A percentile compares a stretch with the other conserved stretches of the same genome.
phyloP scores from a whole-genome alignment of 2,888 invertebrate genomes.

The Morpho achilles region DNA sequence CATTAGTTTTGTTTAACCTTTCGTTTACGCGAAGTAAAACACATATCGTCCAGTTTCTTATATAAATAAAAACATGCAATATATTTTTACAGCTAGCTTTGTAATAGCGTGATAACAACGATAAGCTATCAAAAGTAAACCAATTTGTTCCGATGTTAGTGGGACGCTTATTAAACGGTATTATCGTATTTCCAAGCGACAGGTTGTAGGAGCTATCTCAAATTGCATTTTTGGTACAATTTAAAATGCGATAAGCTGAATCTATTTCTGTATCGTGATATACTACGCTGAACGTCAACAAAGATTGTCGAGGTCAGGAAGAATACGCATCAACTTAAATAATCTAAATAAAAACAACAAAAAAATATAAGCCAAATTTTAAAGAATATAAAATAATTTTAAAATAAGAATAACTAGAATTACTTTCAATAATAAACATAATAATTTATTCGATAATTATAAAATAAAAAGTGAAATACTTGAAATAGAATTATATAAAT shows the following conservation, averaged over 20 bases:
- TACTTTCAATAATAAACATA: too few relatives aligned
- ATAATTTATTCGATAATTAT: too few relatives aligned
- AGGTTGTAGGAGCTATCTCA: conserved; percentile 60
- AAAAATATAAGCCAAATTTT: too few relatives aligned
- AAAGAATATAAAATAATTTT: too few relatives aligned
- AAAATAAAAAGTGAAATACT: too few relatives aligned
- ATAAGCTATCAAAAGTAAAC: conserved; percentile 54
- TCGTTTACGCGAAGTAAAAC: too few relatives aligned
- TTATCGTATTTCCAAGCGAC: conserved; percentile 26
- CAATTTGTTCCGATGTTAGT: conserved; percentile 57
- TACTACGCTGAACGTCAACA: conserved; percentile 10
- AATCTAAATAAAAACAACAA: too few relatives aligned
- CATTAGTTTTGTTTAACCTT: too few relatives aligned
- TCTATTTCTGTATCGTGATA: conserved; percentile 4
- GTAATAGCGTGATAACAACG: conserved; percentile 40
- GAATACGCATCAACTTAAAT: conserved; percentile 2
- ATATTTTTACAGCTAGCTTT: conserved; percentile 31
- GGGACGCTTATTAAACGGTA: conserved; percentile 37
- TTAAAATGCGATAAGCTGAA: conserved; percentile 20
- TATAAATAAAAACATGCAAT: conserved; percentile 16
- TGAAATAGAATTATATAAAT: too few relatives aligned
- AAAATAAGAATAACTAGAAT: too few relatives aligned
- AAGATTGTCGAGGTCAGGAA: conserved; percentile 30
- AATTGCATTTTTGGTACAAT: conserved; percentile 45
- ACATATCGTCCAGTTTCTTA: background rate